Base-by-base conservation (phyloP, 37 sponge, comb jelly and placozoan genomes). In the Agelas oroides region DNA sequence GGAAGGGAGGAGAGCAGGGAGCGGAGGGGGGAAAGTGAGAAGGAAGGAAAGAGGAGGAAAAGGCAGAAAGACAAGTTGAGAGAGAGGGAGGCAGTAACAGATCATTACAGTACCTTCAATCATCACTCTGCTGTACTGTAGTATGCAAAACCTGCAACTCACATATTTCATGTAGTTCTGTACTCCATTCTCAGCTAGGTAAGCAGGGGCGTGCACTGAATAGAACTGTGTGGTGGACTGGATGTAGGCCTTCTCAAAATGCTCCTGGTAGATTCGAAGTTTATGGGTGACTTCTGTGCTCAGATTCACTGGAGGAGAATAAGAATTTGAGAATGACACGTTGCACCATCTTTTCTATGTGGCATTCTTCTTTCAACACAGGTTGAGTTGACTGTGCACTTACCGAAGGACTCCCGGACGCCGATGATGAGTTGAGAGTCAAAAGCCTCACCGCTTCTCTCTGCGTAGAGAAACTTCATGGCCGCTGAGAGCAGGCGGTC, bases 111-210 rank as follows among this genome's bases (percentile, higher is more conserved):
- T n/a, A n/a, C n/a, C n/a, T n/a, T n/a, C n/a, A n/a, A n/a, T n/a
- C n/a, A n/a, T n/a, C n/a, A n/a, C n/a, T n/a, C n/a, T n/a, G n/a
- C n/a, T n/a, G n/a, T n/a, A n/a, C n/a, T n/a, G n/a, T n/a, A n/a
- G n/a, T n/a, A n/a, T n/a, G 19, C 71, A 70, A 30, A 30, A 30
- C 8, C 8, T 63, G 5, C 11, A 5, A 81, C 95, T 63, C 64
- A 95, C 96, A 82, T 95, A 95, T 86, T 56, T 95, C 93, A 95
- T 92, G 87, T 92, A 95, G 77, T 92, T 95, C 70, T 84, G 88
- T 13, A 95, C 89, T 13, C 96, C 96, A 67, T 95, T 95, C 36
- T 92, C 92, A 0, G 83, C 72, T 20, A 95, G 78, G 72, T 92
- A 89, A 11, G 80, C 78, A 6, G 80, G 70, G 59, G 88, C 90